A percentile compares a stretch with the other conserved stretches of the same genome.
These are phyloP conservation scores for Apoda limacodes DNA, from an alignment of 2,888 invertebrate genomes.

Conservation along the genomic window DNA sequence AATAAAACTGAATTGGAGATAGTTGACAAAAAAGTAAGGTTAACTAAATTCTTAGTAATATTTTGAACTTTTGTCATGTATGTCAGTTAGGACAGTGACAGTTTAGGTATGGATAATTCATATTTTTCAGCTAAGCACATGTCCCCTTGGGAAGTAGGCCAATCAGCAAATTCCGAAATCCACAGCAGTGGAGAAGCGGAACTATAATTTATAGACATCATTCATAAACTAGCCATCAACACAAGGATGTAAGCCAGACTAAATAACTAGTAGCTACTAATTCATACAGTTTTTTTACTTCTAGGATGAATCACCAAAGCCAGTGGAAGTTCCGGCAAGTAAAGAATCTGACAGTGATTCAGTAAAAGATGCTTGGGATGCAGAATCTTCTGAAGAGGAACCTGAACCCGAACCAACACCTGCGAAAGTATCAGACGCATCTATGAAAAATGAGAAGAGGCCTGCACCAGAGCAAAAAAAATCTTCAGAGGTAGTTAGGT, in stretches of 20 bases:
- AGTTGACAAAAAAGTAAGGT: conserved; percentile 56
- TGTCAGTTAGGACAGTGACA: too few relatives aligned
- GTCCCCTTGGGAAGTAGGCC: too few relatives aligned
- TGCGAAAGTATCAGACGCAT: conserved; percentile 20
- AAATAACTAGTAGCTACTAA: too few relatives aligned
- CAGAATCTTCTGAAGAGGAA: conserved; percentile 72
- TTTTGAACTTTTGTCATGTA: too few relatives aligned
- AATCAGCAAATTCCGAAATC: too few relatives aligned
- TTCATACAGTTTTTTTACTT: conserved; percentile 7
- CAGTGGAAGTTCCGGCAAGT: conserved; percentile 28
- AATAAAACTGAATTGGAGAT: conserved; percentile 63
- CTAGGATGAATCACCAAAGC: conserved; percentile 37
- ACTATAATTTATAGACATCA: too few relatives aligned
- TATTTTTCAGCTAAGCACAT: too few relatives aligned
- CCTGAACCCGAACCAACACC: conserved; percentile 31
- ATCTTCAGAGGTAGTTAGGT: conserved; percentile 32
- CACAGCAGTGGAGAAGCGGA: too few relatives aligned
- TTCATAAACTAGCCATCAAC: too few relatives aligned
- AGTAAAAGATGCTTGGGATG: conserved; percentile 90
- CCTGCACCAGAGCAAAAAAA: conserved; percentile 25
- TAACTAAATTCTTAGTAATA: too few relatives aligned
- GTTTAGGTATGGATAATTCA: too few relatives aligned
- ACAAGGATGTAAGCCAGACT: too few relatives aligned
- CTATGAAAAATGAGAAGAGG: conserved; percentile 31
- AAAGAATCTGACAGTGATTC: conserved; percentile 61